Percentiles rank a stretch among this genome's conserved stretches.
Evolutionary conservation across 2,797 vertebrate genomes (phyloP).

Genomic region (Fistularia commersonii): DNA sequence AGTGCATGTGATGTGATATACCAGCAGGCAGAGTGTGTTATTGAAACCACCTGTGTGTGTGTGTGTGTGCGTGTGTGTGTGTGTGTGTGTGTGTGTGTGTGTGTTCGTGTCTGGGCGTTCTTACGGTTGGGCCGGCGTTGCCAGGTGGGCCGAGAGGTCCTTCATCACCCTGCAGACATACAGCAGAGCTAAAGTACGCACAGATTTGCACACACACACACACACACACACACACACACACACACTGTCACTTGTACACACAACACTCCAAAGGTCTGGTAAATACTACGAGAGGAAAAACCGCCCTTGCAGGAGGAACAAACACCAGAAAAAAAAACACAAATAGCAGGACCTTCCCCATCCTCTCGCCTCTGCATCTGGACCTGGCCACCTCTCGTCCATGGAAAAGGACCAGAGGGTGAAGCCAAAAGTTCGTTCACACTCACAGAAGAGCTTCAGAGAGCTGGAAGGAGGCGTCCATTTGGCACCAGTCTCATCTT

Average conservation of each 20-base stretch:
- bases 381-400: no score
- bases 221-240: neutral
- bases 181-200: slow-evolving; percentile 13
- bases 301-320: no score
- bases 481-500: no score
- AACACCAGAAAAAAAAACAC: neutral
- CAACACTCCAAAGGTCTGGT: neutral
- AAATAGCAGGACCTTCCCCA: neutral
- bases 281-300: slow-evolving; percentile 11
- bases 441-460: neutral
- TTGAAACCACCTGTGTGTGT: slow-evolving; percentile 21
- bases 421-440: neutral
- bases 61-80: slow-evolving; percentile 4
- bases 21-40: slow-evolving; percentile 4
- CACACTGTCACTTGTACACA: neutral
- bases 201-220: slow-evolving; percentile 4
- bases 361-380: neutral
- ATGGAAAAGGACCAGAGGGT: no score
- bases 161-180: slow-evolving; percentile 86
- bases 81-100: slow-evolving; percentile 4
- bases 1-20: slow-evolving; percentile 15
- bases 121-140: slow-evolving; percentile 82
- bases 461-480: no score
- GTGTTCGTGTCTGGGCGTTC: slow-evolving; percentile 40
- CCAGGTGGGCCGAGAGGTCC: slow-evolving; percentile 86